Conservation (phyloP, 1,140 invertebrate genomes). For the Heterodera carotae region DNA sequence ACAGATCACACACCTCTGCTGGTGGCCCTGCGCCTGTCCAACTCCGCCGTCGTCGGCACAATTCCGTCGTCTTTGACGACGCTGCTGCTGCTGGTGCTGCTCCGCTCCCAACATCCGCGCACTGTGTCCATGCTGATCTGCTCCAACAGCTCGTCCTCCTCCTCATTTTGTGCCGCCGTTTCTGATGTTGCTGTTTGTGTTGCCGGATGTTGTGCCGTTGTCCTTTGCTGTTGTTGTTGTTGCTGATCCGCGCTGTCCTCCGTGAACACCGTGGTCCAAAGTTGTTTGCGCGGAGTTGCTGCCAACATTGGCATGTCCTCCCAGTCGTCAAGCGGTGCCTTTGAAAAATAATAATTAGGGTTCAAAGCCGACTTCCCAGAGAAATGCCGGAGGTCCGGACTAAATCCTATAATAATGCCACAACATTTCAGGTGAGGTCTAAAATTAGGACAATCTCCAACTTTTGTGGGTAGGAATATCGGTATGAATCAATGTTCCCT, state of each 20-base stretch:
- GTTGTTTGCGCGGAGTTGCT: slow-evolving; percentile 25
- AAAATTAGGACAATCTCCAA: no score
- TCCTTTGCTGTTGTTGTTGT: background rate
- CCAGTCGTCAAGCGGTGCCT: slow-evolving; percentile 16
- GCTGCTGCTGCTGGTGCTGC: background rate
- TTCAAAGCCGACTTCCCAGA: background rate
- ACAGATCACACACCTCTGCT: no score
- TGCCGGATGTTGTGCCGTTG: background rate
- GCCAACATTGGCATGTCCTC: background rate
- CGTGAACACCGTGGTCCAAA: slow-evolving; percentile 59
- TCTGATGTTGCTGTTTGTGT: background rate
- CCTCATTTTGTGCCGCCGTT: background rate
- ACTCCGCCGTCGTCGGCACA: background rate
- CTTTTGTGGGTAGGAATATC: no score
- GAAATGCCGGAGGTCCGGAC: no score
- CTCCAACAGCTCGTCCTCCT: slow-evolving; percentile 38
- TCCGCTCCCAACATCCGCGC: slow-evolving; percentile 42
- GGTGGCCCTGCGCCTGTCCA: background rate
- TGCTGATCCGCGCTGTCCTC: slow-evolving; percentile 44
- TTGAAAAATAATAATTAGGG: background rate
- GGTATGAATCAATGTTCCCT: no score
- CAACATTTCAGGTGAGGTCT: no score
- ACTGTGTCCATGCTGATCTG: slow-evolving; percentile 47
- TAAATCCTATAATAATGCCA: no score
- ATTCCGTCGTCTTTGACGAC: no score